Percentiles rank a stretch among this genome's conserved stretches.
phyloP scores from a whole-genome alignment of 1,140 invertebrate genomes.

The Cherax quadricarinatus region DNA sequence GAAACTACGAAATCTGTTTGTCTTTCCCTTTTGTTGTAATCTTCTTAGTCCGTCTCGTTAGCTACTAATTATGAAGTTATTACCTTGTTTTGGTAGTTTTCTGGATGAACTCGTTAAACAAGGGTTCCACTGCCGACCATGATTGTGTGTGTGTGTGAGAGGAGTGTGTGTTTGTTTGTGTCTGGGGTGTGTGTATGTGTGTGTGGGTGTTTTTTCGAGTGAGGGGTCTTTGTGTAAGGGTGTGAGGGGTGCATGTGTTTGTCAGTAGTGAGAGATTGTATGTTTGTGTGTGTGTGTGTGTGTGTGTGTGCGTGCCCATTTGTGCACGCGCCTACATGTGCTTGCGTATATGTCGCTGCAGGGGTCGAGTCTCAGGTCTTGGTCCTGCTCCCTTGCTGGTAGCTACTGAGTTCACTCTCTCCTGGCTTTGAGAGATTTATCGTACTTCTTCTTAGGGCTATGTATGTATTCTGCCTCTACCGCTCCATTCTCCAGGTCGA shows the following conservation, averaged over 20 bases:
- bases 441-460: too few relatives aligned
- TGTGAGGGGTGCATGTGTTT: not conserved
- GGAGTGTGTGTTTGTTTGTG: not conserved
- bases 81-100: not conserved
- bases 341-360: too few relatives aligned
- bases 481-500: too few relatives aligned
- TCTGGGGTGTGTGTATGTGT: not conserved
- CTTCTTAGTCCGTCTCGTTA: conserved; percentile 3
- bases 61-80: not conserved
- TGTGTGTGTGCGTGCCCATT: too few relatives aligned
- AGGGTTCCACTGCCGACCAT: not conserved
- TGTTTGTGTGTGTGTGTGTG: too few relatives aligned
- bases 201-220: not conserved
- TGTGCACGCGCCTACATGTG: too few relatives aligned
- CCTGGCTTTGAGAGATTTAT: too few relatives aligned
- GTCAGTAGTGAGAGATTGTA: not conserved
- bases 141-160: not conserved
- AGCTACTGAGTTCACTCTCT: too few relatives aligned
- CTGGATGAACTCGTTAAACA: not conserved
- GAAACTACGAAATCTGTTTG: too few relatives aligned
- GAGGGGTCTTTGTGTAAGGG: not conserved
- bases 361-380: too few relatives aligned
- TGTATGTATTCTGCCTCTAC: too few relatives aligned
- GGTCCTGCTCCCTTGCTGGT: too few relatives aligned
- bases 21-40: not conserved